phyloP scores from a whole-genome alignment of 2,797 vertebrate genomes.

The Anas bernieri region DNA sequence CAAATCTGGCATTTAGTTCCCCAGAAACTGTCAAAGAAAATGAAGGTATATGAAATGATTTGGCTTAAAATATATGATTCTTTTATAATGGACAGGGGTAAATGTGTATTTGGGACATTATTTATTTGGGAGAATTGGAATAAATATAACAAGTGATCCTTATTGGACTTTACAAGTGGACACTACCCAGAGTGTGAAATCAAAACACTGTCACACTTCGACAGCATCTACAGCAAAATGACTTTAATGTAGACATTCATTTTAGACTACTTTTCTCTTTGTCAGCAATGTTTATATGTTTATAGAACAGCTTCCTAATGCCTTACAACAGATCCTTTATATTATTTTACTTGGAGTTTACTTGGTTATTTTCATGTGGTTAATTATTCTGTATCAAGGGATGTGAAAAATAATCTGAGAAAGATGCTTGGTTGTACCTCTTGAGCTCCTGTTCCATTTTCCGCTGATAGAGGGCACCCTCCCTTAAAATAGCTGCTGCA shows the following conservation, averaged over 20 bases:
- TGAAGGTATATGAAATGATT: not conserved
- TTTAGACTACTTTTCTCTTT: not conserved
- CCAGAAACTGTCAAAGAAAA: not conserved
- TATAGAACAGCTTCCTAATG: not conserved
- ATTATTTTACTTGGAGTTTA: not conserved
- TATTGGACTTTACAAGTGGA: not conserved
- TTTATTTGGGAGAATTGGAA: not conserved
- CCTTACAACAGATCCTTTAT: not conserved
- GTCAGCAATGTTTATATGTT: not conserved
- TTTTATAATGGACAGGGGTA: not conserved
- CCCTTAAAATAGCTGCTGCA: conserved; percentile 87
- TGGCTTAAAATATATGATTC: not conserved
- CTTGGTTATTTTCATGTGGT: not conserved
- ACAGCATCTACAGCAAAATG: not conserved
- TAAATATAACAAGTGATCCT: not conserved
- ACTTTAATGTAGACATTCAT: not conserved
- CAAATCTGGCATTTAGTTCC: not conserved
- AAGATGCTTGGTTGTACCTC: conserved; percentile 73
- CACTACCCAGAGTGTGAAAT: not conserved
- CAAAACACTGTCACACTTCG: not conserved
- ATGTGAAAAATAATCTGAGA: not conserved
- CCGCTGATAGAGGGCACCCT: conserved; percentile 85
- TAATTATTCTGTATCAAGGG: not conserved
- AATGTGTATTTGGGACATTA: not conserved
- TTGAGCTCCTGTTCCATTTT: conserved; percentile 85